Conservation (phyloP, 2,888 invertebrate species). For the Noctua janthe region DNA sequence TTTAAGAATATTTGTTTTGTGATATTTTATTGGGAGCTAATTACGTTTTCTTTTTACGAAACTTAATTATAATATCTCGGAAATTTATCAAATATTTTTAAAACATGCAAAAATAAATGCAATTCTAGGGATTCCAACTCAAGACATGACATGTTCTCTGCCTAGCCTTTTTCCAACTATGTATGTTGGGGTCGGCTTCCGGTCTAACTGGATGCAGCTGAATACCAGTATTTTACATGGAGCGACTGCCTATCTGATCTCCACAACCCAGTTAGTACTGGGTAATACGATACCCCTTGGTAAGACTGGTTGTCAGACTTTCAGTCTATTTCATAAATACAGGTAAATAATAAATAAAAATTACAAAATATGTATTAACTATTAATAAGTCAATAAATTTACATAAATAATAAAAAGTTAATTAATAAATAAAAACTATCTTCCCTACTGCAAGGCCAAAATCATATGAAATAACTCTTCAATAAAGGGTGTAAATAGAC, state of each 20-base stretch:
- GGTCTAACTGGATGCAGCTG: too few species aligned
- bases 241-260: too few species aligned
- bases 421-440: not conserved
- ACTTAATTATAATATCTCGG: not conserved
- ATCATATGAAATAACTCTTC: not conserved
- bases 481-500: not conserved
- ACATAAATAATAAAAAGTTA: too few species aligned
- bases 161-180: too few species aligned
- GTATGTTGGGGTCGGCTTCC: too few species aligned
- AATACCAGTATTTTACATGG: not conserved
- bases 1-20: not conserved
- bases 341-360: too few species aligned
- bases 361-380: too few species aligned
- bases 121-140: not conserved
- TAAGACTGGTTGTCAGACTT: not conserved
- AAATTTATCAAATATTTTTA: not conserved
- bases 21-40: not conserved
- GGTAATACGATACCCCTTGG: too few species aligned
- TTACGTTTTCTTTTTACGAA: not conserved
- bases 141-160: not conserved
- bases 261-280: too few species aligned
- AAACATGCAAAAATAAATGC: not conserved
- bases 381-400: too few species aligned
- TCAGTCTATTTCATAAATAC: too few species aligned
- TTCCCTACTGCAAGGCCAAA: not conserved